Evolutionary conservation across 2,113 vertebrate species (phyloP).

Genomic region (Clinocottus analis): DNA sequence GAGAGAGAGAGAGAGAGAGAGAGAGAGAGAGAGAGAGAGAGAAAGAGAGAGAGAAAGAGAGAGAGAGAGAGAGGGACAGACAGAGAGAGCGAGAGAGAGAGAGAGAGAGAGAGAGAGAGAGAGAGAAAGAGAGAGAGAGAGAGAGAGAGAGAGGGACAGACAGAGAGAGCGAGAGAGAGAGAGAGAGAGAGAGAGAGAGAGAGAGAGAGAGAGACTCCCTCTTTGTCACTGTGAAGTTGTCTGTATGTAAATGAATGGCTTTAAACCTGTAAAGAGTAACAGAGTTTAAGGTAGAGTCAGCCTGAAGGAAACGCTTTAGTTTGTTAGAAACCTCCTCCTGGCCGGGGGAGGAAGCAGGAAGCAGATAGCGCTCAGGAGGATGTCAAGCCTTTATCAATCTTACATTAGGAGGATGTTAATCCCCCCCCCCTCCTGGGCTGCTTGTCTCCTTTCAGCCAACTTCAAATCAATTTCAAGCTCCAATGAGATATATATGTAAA

Average conservation of each 20-base stretch:
- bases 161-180: too few species aligned
- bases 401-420: slow-evolving; percentile 77
- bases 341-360: slow-evolving; percentile 44
- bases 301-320: slow-evolving; percentile 53
- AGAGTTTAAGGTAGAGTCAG: slow-evolving; percentile 48
- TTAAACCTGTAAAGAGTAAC: slow-evolving; percentile 36
- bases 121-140: neutral
- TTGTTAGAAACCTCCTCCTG: slow-evolving; percentile 50
- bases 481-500: slow-evolving; percentile 81
- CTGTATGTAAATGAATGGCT: slow-evolving; percentile 51
- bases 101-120: too few species aligned
- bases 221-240: slow-evolving; percentile 26
- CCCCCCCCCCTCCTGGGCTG: slow-evolving; percentile 49
- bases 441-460: slow-evolving; percentile 73
- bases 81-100: too few species aligned
- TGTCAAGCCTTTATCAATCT: slow-evolving; percentile 79
- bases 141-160: too few species aligned
- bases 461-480: slow-evolving; percentile 85
- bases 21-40: too few species aligned
- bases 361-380: slow-evolving; percentile 68
- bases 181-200: too few species aligned
- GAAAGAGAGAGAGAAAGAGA: too few species aligned
- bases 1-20: too few species aligned
- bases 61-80: too few species aligned
- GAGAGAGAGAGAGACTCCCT: neutral